phyloP scores from a whole-genome alignment of 1,140 invertebrate genomes.

The Coptotermes formosanus region DNA sequence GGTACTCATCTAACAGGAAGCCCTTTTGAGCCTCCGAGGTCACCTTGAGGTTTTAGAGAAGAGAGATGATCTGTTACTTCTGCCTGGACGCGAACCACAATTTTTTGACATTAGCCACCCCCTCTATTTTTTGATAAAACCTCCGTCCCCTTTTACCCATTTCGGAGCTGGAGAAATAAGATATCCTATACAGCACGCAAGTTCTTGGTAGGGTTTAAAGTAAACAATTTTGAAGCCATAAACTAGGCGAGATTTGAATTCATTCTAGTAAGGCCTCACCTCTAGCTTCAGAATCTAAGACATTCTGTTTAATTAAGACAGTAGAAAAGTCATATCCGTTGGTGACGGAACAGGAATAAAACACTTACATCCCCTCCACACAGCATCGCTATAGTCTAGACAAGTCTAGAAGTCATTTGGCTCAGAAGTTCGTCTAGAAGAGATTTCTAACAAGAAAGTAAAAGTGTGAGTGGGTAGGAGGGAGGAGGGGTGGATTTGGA shows the following conservation, averaged over 20 bases:
- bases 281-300: not conserved
- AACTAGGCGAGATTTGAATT: not conserved
- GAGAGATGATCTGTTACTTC: no score
- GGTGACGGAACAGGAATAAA: not conserved
- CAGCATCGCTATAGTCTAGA: not conserved
- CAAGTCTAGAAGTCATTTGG: constrained; percentile 1
- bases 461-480: constrained; percentile 23
- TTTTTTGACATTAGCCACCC: no score
- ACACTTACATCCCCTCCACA: not conserved
- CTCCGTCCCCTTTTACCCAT: not conserved
- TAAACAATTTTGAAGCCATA: not conserved
- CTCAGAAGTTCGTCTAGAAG: constrained; percentile 4
- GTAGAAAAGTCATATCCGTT: not conserved
- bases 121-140: no score
- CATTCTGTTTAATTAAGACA: constrained; percentile 5
- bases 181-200: no score
- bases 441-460: constrained; percentile 10
- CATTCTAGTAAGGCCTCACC: not conserved
- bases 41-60: no score
- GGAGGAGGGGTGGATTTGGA: constrained; percentile 28
- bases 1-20: no score
- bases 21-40: no score
- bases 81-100: no score
- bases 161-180: not conserved
- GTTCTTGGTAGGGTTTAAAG: no score